Evolutionary conservation across 2,113 vertebrate genomes (phyloP).

Genomic region (Pitta sordida): DNA sequence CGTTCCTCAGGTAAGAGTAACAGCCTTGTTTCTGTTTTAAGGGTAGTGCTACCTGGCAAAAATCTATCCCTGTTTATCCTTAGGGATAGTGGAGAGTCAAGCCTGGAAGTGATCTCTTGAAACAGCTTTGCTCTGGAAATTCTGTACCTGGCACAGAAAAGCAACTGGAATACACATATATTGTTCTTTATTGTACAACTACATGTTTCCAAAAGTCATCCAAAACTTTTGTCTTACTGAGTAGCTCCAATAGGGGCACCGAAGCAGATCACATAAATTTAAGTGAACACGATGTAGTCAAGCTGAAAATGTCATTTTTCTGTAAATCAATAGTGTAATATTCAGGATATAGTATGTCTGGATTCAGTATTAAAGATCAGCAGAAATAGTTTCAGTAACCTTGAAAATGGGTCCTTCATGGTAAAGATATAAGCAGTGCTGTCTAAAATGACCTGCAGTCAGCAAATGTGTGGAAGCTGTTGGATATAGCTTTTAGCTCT

Average conservation of each 20-base stretch:
- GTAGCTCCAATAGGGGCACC: background rate
- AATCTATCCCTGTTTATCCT: background rate
- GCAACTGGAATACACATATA: background rate
- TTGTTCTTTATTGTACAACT: background rate
- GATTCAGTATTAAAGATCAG: slow-evolving; percentile 39
- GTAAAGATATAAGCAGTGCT: slow-evolving; percentile 24
- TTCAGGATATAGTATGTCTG: slow-evolving; percentile 35
- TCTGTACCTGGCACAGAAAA: background rate
- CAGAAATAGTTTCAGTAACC: slow-evolving; percentile 54
- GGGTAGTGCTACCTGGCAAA: background rate
- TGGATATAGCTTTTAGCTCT: slow-evolving; percentile 55
- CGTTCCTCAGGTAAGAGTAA: background rate
- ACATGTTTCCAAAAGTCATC: background rate
- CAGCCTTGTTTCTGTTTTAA: background rate
- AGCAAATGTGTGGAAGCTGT: slow-evolving; percentile 31
- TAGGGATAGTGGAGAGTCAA: background rate
- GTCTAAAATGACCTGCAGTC: slow-evolving; percentile 45
- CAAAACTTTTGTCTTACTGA: slow-evolving; percentile 22
- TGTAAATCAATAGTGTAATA: slow-evolving; percentile 55
- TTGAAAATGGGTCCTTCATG: slow-evolving; percentile 35
- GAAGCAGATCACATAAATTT: slow-evolving; percentile 40
- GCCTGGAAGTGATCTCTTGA: background rate
- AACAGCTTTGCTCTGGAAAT: background rate
- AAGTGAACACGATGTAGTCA: slow-evolving; percentile 9
- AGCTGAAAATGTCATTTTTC: slow-evolving; percentile 52